Conservation (phyloP, 1,140 invertebrate genomes). For the Kradibia gibbosae region DNA sequence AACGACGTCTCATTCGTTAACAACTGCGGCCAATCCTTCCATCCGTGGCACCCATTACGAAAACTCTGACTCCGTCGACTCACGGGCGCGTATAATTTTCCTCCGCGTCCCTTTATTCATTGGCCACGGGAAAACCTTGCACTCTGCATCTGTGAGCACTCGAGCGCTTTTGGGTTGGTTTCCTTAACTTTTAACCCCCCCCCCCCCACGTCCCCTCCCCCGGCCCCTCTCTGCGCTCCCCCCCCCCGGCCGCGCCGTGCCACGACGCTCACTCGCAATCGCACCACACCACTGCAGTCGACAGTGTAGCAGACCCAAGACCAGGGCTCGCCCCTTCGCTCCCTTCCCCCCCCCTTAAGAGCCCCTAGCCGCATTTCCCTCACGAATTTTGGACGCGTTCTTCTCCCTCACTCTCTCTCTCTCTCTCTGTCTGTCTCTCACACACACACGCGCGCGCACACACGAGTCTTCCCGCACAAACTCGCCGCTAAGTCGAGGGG, state of each 20-base stretch:
- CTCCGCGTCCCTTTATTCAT: not conserved
- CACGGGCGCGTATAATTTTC: not conserved
- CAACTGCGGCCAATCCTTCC: not conserved
- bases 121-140: constrained; percentile 14
- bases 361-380: not conserved
- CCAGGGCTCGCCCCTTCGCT: no score
- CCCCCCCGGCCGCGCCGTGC: not conserved
- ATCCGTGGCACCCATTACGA: not conserved
- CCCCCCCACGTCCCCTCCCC: not conserved
- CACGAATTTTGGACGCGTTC: not conserved
- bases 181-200: no score
- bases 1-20: not conserved
- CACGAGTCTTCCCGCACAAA: constrained; percentile 2
- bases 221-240: not conserved
- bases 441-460: not conserved
- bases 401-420: not conserved
- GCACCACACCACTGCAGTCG: not conserved
- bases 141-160: not conserved
- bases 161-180: not conserved
- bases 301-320: no score
- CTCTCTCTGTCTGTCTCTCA: no score
- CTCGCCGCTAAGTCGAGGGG: not conserved
- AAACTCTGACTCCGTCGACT: not conserved
- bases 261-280: not conserved
- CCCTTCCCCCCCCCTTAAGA: not conserved